These are phyloP conservation scores for Sycobia sp. DNA, from an alignment of 1,140 invertebrate genomes.

Conservation along the genomic window DNA sequence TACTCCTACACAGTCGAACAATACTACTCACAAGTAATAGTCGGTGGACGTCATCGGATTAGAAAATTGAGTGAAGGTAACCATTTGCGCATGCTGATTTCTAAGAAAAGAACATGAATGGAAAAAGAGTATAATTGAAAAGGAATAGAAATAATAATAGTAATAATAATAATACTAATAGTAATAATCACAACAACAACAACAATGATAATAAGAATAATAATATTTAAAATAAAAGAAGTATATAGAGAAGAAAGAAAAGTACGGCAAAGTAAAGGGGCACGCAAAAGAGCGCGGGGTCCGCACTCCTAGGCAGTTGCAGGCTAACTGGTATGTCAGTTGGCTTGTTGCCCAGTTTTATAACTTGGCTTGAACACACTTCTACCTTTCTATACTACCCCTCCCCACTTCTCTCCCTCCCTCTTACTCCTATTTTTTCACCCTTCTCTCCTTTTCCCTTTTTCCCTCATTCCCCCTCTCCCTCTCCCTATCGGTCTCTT, in stretches of 20 bases:
- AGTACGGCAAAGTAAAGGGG: too few species aligned
- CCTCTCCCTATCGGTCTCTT: too few species aligned
- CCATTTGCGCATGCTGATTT: conserved; percentile 25
- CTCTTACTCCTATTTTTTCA: conserved; percentile 13
- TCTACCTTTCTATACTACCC: conserved; percentile 13
- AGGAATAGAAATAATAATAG: not conserved
- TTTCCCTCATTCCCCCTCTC: too few species aligned
- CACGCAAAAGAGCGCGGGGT: too few species aligned
- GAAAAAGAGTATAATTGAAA: too few species aligned
- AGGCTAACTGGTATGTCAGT: conserved; percentile 61
- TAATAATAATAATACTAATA: too few species aligned
- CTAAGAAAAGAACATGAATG: too few species aligned
- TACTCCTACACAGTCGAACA: too few species aligned
- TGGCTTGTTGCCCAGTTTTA: conserved; percentile 63
- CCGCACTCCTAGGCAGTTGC: conserved; percentile 51
- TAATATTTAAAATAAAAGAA: not conserved
- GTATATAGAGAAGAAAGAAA: conserved; percentile 44
- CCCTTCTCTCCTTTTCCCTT: conserved; percentile 19
- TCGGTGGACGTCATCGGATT: conserved; percentile 50
- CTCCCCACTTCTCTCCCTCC: conserved; percentile 17
- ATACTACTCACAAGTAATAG: conserved; percentile 52
- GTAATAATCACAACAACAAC: too few species aligned
- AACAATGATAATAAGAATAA: too few species aligned
- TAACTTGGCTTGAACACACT: conserved; percentile 49
- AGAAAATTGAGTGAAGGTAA: conserved; percentile 46